phyloP scores from a whole-genome alignment of 2,888 invertebrate genomes.

The Drosophila lacicola region DNA sequence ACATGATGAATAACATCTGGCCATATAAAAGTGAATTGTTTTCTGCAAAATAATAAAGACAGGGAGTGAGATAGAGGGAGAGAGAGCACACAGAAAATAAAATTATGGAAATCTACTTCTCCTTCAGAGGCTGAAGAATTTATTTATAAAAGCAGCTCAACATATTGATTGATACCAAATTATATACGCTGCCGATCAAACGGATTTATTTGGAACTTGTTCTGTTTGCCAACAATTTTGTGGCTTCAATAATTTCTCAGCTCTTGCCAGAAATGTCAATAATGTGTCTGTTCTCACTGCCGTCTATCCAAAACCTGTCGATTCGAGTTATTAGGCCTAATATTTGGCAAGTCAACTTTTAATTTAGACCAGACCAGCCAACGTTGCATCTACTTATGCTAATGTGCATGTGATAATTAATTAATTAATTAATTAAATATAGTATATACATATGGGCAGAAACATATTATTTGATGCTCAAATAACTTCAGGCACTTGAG shows the following conservation, averaged over 20 bases:
- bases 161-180: conserved; percentile 42
- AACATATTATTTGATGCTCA: background rate
- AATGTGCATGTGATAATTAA: background rate
- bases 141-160: conserved; percentile 35
- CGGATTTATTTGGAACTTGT: conserved; percentile 15
- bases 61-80: conserved; percentile 2
- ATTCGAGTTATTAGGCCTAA: background rate
- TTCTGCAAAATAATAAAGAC: conserved; percentile 41
- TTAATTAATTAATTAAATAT: background rate
- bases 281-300: background rate
- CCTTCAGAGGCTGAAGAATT: conserved; percentile 61
- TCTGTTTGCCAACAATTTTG: conserved; percentile 15
- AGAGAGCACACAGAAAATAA: conserved; percentile 11
- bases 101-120: conserved; percentile 68
- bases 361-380: background rate
- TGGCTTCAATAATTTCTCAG: conserved; percentile 3
- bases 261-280: conserved; percentile 7
- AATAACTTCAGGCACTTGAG: background rate
- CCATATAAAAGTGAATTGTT: conserved; percentile 64
- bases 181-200: conserved; percentile 7
- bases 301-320: background rate
- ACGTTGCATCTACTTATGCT: background rate
- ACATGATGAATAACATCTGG: conserved; percentile 73
- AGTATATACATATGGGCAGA: too few species aligned
- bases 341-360: conserved; percentile 2